These are phyloP conservation scores for Helarctos malayanus DNA, from an alignment of 2,797 vertebrate genomes.

Conservation along the genomic window DNA sequence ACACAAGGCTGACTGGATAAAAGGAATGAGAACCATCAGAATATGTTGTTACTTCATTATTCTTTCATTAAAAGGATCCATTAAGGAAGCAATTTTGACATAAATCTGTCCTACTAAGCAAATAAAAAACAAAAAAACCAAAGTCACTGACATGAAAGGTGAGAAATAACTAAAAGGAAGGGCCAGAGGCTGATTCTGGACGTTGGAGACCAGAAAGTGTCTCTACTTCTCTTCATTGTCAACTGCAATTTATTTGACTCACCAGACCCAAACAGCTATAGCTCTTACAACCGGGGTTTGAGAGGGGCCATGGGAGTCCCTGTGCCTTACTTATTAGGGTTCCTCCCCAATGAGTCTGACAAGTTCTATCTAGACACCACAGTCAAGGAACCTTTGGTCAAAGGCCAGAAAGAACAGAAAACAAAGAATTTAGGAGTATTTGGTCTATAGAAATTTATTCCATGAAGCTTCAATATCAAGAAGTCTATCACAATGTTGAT, in stretches of 20 bases:
- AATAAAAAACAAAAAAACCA: not conserved
- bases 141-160: not conserved
- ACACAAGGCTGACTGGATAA: not conserved
- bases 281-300: not conserved
- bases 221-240: not conserved
- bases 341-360: not conserved
- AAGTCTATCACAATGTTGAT: not conserved
- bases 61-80: not conserved
- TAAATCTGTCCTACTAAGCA: conserved; percentile 39
- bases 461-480: conserved; percentile 28
- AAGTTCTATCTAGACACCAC: not conserved
- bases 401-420: not conserved
- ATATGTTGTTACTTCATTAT: not conserved
- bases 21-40: not conserved
- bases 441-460: conserved; percentile 6
- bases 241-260: not conserved
- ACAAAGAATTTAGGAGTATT: not conserved
- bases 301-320: not conserved
- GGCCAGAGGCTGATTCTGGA: not conserved
- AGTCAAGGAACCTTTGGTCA: not conserved
- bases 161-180: not conserved
- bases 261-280: not conserved
- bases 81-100: not conserved
- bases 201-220: not conserved
- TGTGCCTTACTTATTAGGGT: not conserved